phyloP scores from a whole-genome alignment of 2,888 invertebrate species.

The Escarpia spicata region DNA sequence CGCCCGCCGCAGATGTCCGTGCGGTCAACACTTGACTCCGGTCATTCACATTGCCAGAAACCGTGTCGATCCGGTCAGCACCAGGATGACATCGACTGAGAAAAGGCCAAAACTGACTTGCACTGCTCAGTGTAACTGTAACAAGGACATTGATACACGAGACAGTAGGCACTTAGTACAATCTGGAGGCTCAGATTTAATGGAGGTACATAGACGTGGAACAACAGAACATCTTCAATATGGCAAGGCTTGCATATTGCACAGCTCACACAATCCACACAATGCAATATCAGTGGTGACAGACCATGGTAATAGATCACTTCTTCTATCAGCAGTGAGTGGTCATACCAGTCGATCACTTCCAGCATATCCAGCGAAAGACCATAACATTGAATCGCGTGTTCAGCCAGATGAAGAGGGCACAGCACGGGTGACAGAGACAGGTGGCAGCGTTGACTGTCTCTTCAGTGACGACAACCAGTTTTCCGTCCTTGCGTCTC shows the following conservation, averaged over 20 bases:
- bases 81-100: background rate
- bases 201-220: background rate
- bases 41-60: background rate
- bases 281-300: background rate
- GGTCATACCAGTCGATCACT: background rate
- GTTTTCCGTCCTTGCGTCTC: background rate
- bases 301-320: background rate
- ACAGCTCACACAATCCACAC: background rate
- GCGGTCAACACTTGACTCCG: background rate
- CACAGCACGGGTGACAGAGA: background rate
- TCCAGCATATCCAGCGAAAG: background rate
- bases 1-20: background rate
- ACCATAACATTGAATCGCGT: background rate
- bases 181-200: background rate
- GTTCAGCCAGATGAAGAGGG: background rate
- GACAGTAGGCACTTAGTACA: background rate
- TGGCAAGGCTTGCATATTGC: background rate
- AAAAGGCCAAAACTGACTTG: background rate
- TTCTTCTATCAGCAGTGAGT: background rate
- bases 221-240: background rate
- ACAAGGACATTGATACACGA: background rate
- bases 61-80: background rate
- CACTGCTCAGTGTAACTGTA: background rate
- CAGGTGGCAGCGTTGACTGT: background rate
- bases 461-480: background rate